Evolutionary conservation across 2,113 vertebrate species (phyloP).

Genomic region (Brachypteracias leptosomus): DNA sequence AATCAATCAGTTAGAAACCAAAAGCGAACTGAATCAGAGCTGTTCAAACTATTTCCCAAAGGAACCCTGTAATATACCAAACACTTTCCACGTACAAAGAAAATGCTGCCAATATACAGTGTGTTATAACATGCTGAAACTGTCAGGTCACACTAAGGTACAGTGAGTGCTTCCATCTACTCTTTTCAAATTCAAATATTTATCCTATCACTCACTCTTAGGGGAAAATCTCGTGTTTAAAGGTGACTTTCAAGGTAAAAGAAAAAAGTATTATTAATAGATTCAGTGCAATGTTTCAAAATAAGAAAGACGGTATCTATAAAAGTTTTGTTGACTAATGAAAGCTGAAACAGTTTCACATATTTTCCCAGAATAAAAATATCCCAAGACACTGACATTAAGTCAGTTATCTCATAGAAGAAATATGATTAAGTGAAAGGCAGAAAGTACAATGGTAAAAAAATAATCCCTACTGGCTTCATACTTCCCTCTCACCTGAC

Average conservation of each 20-base stretch:
- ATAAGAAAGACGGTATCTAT: background rate
- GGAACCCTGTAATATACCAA: background rate
- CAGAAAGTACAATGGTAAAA: background rate
- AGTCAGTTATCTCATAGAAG: background rate
- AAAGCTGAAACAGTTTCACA: background rate
- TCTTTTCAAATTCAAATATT: background rate
- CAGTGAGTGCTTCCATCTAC: background rate
- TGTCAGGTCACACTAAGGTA: background rate
- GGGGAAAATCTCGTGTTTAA: background rate
- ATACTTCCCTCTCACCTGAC: background rate
- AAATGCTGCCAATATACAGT: background rate
- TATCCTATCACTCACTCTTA: background rate
- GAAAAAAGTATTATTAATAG: background rate
- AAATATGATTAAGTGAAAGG: background rate
- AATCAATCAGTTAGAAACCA: background rate
- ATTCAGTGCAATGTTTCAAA: background rate
- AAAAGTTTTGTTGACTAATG: background rate
- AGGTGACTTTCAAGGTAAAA: background rate
- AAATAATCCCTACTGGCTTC: background rate
- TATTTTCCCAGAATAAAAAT: background rate
- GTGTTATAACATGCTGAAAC: background rate
- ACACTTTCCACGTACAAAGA: background rate
- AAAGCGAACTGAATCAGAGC: background rate
- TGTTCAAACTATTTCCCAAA: background rate
- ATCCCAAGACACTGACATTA: background rate